Conservation (phyloP, 2,888 invertebrate species). For the Pediacus dermestoides region DNA sequence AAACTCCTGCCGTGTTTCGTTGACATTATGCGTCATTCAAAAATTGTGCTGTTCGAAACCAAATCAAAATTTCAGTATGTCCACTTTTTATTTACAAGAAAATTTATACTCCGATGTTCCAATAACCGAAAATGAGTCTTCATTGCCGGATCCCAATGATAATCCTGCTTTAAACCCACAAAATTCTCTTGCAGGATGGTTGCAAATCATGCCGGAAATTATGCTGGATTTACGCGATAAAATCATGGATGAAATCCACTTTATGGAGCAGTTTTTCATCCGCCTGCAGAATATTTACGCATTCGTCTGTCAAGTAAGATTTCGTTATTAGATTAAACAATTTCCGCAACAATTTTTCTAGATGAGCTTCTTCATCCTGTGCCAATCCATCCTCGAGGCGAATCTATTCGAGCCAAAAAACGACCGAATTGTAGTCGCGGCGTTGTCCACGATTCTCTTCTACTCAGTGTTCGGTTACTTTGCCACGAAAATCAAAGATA, state of each 20-base stretch:
- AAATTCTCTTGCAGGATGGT: slow-evolving; percentile 26
- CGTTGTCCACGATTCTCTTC: slow-evolving; percentile 44
- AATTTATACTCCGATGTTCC: too few species aligned
- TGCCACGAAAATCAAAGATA: slow-evolving; percentile 40
- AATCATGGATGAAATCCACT: slow-evolving; percentile 39
- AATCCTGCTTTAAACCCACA: background rate
- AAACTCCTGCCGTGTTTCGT: too few species aligned
- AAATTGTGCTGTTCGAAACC: slow-evolving; percentile 11
- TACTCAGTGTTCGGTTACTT: slow-evolving; percentile 47
- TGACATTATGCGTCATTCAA: slow-evolving; percentile 13
- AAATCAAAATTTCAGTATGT: slow-evolving; percentile 30
- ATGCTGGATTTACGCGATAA: slow-evolving; percentile 20
- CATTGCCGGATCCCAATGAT: background rate
- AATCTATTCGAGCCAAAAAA: slow-evolving; percentile 23
- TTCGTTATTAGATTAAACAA: background rate
- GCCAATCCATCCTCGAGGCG: slow-evolving; percentile 34
- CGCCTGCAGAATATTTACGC: slow-evolving; percentile 41
- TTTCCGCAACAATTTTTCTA: slow-evolving; percentile 25
- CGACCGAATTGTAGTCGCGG: slow-evolving; percentile 37
- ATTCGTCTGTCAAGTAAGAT: slow-evolving; percentile 44
- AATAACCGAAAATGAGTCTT: too few species aligned
- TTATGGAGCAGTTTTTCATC: slow-evolving; percentile 43
- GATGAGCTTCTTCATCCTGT: slow-evolving; percentile 44
- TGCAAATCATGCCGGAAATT: slow-evolving; percentile 20
- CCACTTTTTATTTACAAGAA: too few species aligned